Evolutionary conservation across 1,140 invertebrate genomes (phyloP).

Genomic region (Tetranychus cinnabarinus): DNA sequence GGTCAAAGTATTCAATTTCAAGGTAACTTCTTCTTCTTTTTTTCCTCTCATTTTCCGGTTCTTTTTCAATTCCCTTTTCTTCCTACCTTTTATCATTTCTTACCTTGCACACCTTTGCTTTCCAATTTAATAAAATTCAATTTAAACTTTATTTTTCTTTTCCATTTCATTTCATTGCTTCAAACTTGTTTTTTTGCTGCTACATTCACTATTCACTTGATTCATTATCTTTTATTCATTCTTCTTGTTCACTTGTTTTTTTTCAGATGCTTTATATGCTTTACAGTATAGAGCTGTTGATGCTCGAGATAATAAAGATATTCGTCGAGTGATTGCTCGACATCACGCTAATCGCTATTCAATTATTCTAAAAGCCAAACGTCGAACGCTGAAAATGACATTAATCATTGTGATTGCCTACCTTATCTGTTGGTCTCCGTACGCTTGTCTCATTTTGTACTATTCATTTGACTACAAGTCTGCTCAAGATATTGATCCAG

Average conservation of each 20-base stretch:
- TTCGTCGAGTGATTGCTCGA: background rate
- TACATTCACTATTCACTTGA: too few relatives aligned
- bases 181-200: too few relatives aligned
- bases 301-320: background rate
- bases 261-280: background rate
- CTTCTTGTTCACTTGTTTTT: too few relatives aligned
- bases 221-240: too few relatives aligned
- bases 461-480: slow-evolving; percentile 19
- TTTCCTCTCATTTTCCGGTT: background rate
- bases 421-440: slow-evolving; percentile 44
- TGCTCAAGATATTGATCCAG: slow-evolving; percentile 25
- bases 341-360: background rate
- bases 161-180: too few relatives aligned
- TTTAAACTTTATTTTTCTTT: too few relatives aligned
- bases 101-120: too few relatives aligned
- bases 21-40: slow-evolving; percentile 7
- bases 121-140: too few relatives aligned
- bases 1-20: too few relatives aligned
- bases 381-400: slow-evolving; percentile 49
- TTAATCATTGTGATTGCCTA: slow-evolving; percentile 43
- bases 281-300: background rate
- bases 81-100: too few relatives aligned
- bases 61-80: too few relatives aligned
- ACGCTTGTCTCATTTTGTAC: slow-evolving; percentile 45
- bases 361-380: slow-evolving; percentile 1